Base-by-base conservation (phyloP, 2,888 invertebrate genomes). In the Steinernema carpocapsae region DNA sequence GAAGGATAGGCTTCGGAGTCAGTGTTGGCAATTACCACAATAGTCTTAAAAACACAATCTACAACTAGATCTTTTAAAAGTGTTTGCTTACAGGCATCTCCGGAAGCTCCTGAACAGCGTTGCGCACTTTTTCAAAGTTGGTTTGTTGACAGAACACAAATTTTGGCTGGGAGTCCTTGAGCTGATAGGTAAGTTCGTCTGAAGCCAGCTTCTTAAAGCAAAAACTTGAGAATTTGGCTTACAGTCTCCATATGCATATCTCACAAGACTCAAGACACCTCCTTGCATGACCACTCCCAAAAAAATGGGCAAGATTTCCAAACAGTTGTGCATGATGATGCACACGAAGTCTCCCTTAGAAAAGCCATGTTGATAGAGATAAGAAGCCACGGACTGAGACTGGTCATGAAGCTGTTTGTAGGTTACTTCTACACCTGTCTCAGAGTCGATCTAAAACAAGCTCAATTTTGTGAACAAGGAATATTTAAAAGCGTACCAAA, bases 201-300 rank as follows among this genome's bases (percentile, higher is more conserved):
- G 26, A 22, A 6, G 19, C 6, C 3, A n/a, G n/a, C n/a, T n/a
- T n/a, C n/a, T n/a, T n/a, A n/a, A 1, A 1, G 0, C n/a, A 24
- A 17, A 0, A 37, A 45, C 42, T 22, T 2, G 24, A 1, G n/a
- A 12, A 7, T 7, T 4, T 75, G n/a, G 79, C 37, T 85, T 79
- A 29, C 83, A 37, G 37, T 37, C 4, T 37, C 10, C 85, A 51
- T 81, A 86, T n/a, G 79, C 75, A 7, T 80, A 77, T 29, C 82
- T 85, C 17, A 83, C 84, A 22, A 81, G 82, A 26, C 83, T 82
- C 42, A 82, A 74, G 6, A 79, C 81, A 22, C 84, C 84, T 24
- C 85, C 85, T 48, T 75, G 77, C n/a, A 73, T 32, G 19, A 72
- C 72, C 14, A 75, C 74, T 6, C 79, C 82, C 42, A 72, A 32